Base-by-base conservation (phyloP, 2,113 vertebrate genomes). In the Talpa occidentalis region DNA sequence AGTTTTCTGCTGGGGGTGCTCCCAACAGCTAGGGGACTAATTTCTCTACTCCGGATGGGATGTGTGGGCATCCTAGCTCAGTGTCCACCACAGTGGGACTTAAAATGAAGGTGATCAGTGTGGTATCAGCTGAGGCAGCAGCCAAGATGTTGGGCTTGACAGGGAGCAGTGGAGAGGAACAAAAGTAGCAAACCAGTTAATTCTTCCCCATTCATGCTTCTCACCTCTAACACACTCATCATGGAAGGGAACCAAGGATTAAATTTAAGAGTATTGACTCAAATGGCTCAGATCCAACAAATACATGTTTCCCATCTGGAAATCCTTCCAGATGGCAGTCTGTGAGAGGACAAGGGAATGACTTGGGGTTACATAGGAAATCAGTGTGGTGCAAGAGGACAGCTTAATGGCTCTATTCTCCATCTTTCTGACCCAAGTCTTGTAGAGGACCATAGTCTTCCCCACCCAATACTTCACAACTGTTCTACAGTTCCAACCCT, bases 401-500 rank as follows among this genome's bases (percentile, higher is more conserved):
- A 78, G 4, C 24, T 42, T 54, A 26, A 30, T 14, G 35, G 19
- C 37, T 77, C 49, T 76, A 32, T 26, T 44, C 64, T 10, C 44
- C 64, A 66, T 30, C 5, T n/a, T 82, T 76, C 72, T 14, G 2
- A 2, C 30, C 12, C 42, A 69, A 82, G n/a, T 42, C 60, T 91
- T 37, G 11, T 7, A 30, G 17, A 3, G 26, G 0, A 26, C 2
- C 6, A 5, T 6, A 6, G 11, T 62, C 24, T 30, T 91, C 77
- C 19, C 10, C 66, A 54, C 30, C 16, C n/a, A 8, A 0, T 35
- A 3, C 22, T 37, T 35, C 21, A 30, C 6, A 14, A 2, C 1
- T 40, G 14, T 32, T 2, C 12, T 0, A 17, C 17, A 74, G 32
- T 35, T 22, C 42, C 21, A 10, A 80, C 19, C 28, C 35, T 76